Evolutionary conservation across 2,888 invertebrate species (phyloP), one percentile per base, ranked within the genome.

Genomic region (Mechanitis messenoides): DNA sequence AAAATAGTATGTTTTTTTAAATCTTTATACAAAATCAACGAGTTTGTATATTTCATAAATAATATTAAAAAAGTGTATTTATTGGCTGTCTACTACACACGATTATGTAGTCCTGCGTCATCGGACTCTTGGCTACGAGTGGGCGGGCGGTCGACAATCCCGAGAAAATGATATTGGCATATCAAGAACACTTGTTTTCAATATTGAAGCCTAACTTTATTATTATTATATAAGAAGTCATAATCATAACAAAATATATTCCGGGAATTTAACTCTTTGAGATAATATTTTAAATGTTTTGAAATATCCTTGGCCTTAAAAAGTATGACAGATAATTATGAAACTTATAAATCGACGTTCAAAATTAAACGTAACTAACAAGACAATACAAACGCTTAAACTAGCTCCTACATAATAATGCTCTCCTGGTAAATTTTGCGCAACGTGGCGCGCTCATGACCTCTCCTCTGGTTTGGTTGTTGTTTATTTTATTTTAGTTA

Each of bases 371-470:
- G 42, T 9, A 42, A 42, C 7, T 9, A 42, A 3, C 6, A 9
- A 42, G 9, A 9, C 9, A 42, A 42, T 42, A 42, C 6, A 5
- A 42, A 42, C 42, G 42, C 6, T 42, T 3, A 42, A 42, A 42
- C 42, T 9, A 42, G 28, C 78, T 78, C 71, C 69, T 71, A 58
- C 54, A 42, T 12, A 31, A 56, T 70, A 66, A 79, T 84, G 78
- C 42, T 33, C 60, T 56, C 85, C 85, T 85, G 75, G 85, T 86
- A 81, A 59, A 74, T 73, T 78, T 79, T 58, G 83, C 83, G 84
- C 81, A 83, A 79, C 80, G 79, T 78, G 81, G 76, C 70, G 71
- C 72, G 9, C n/a, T 20, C 20, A 1, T 20, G 42, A 46, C 59
- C 56, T 61, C 61, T 42, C 59, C 56, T 12, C 20, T 42, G 68